Percentiles rank a stretch among this genome's conserved stretches.
These are phyloP conservation scores for Aquatica leii DNA, from an alignment of 2,888 invertebrate species.

Conservation along the genomic window DNA sequence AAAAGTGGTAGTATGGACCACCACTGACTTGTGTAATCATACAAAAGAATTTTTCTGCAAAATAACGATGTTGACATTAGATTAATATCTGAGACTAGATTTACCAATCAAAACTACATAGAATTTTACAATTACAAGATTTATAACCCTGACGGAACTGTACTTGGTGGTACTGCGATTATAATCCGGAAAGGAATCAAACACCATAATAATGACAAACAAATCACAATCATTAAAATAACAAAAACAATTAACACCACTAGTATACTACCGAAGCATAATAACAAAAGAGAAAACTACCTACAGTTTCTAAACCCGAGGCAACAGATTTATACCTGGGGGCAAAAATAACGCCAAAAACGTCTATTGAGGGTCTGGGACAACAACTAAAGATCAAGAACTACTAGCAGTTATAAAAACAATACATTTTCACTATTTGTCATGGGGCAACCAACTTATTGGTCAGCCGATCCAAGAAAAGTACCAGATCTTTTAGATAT, in stretches of 20 bases:
- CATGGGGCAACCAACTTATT: constrained; percentile 9
- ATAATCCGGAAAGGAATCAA: not conserved
- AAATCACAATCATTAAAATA: constrained; percentile 1
- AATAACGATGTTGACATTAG: too few species aligned
- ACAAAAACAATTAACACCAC: not conserved
- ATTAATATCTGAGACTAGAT: too few species aligned
- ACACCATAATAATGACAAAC: not conserved
- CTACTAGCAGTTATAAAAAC: constrained; percentile 2
- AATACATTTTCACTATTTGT: constrained; percentile 4
- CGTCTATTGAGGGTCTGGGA: not conserved
- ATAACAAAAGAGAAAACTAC: not conserved
- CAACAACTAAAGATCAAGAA: constrained; percentile 3
- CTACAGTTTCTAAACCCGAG: constrained; percentile 1
- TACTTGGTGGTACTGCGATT: too few species aligned
- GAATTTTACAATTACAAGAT: too few species aligned
- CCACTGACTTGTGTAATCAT: too few species aligned
- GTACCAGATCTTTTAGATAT: constrained; percentile 9
- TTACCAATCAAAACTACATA: too few species aligned
- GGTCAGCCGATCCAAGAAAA: not conserved
- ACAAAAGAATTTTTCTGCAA: too few species aligned
- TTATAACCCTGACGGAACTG: too few species aligned
- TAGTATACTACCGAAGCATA: not conserved
- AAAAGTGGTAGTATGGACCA: too few species aligned
- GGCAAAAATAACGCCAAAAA: constrained; percentile 5
- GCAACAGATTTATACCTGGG: too few species aligned